Evolutionary conservation across 2,888 invertebrate genomes (phyloP).

Genomic region (Rhagium mordax): DNA sequence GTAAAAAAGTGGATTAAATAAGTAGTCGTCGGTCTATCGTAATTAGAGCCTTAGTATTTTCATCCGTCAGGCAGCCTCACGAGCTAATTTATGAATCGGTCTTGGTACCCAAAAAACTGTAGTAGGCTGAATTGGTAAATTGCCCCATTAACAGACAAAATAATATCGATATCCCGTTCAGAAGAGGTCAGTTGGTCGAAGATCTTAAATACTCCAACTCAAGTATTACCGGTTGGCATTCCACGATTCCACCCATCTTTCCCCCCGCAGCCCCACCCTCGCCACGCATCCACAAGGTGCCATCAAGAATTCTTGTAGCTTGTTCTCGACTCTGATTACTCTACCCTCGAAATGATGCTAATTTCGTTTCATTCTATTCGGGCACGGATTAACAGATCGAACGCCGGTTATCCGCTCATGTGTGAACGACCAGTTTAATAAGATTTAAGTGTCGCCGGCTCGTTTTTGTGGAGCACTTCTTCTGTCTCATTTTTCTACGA

Average conservation of each 20-base stretch:
- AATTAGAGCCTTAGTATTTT: no score
- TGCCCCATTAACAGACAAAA: neutral
- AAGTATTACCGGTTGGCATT: constrained; percentile 9
- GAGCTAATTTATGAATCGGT: no score
- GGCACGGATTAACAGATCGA: no score
- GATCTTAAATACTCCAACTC: constrained; percentile 1
- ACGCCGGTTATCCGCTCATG: no score
- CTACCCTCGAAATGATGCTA: neutral
- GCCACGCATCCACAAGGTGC: neutral
- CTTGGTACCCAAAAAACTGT: neutral
- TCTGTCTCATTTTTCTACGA: no score
- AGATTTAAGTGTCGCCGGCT: no score
- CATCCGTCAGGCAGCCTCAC: no score
- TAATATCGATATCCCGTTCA: neutral
- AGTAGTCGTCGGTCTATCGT: no score
- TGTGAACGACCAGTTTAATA: no score
- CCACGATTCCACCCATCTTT: neutral
- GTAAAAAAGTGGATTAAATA: no score
- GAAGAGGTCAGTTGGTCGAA: constrained; percentile 20
- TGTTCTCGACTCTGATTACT: neutral
- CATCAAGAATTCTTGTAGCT: neutral
- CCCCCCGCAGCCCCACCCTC: neutral
- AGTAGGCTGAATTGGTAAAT: neutral
- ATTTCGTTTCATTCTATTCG: neutral
- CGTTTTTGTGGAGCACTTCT: no score